A percentile compares a stretch with the other conserved stretches of the same genome.
Evolutionary conservation across 2,113 vertebrate species (phyloP).

Genomic region (Rana temporaria): DNA sequence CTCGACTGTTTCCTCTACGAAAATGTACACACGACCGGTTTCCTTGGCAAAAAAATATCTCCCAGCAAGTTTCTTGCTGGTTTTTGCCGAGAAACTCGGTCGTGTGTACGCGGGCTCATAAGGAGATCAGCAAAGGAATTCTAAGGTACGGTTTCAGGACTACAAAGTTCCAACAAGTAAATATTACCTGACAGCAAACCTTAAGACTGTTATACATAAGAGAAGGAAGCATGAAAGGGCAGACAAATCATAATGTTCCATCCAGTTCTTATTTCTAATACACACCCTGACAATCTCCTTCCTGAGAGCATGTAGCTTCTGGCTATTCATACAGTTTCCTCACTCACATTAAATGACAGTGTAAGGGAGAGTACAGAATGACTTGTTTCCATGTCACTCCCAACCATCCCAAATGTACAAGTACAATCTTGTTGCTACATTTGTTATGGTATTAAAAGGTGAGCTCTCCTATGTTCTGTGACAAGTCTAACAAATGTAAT

Average conservation of each 20-base stretch:
- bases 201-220: neutral
- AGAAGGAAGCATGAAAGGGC: neutral
- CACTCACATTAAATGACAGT: slow-evolving; percentile 2
- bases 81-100: too few relatives aligned
- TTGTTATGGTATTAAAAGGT: neutral
- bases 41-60: too few relatives aligned
- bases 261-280: neutral
- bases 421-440: neutral
- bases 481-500: neutral
- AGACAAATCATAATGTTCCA: too few relatives aligned
- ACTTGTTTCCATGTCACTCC: neutral
- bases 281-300: too few relatives aligned
- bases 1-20: too few relatives aligned
- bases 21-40: too few relatives aligned
- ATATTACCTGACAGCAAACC: too few relatives aligned
- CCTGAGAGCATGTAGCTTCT: neutral
- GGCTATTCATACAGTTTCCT: neutral
- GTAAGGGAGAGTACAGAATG: slow-evolving; percentile 1
- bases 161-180: too few relatives aligned
- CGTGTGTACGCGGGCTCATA: too few relatives aligned
- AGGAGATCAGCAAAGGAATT: too few relatives aligned
- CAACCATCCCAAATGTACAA: slow-evolving; percentile 24
- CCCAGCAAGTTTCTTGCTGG: too few relatives aligned
- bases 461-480: neutral
- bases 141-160: too few relatives aligned